Base-by-base conservation (phyloP, 92 coral and sea anemone species). In the Palythoa caribaeorum region DNA sequence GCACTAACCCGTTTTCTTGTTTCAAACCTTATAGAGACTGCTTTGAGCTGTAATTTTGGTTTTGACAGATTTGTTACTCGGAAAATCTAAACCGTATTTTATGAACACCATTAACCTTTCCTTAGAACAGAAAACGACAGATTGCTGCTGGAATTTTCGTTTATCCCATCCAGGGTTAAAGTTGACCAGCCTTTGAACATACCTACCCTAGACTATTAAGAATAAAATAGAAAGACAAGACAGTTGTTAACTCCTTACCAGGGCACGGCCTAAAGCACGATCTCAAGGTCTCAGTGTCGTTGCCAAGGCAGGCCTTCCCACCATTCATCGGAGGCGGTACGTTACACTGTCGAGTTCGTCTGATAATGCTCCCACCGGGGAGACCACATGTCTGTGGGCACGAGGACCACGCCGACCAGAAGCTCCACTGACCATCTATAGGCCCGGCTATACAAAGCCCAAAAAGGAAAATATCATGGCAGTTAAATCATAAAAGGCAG, bases 311-410 rank as follows among this genome's bases (percentile, higher is more conserved):
- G 5, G 81, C 76, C 65, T 97, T 94, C 73, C 99, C 99, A 55
- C 99, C 98, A 90, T 92, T 95, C 93, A 93, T 94, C 9, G 98
- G 88, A 17, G 97, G 98, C 4, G 99, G 99, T 19, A 85, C 86
- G 79, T 94, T 94, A 79, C 99, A 97, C 36, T 79, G 85, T 62
- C 99, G 90, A 50, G 91, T 95, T 87, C 99, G 85, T 70, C 71
- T 60, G 52, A 95, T 89, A 54, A 90, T 48, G 3, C 91, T 87
- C 59, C 99, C 99, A 19, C 96, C 92, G 59, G 94, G 69, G 40
- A 95, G 83, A 16, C 99, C 99, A 86, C 99, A 97, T 0, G 95
- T 85, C 83, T 92, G 79, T 21, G 98, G 93, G 52, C 99, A 97
- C 52, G 78, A 57, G 0, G 98, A 79, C 98, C 98, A 97, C 21